Base-by-base conservation (phyloP, 30 jellyfish, hydroid and myxozoan genomes). In the Mastigias papua region DNA sequence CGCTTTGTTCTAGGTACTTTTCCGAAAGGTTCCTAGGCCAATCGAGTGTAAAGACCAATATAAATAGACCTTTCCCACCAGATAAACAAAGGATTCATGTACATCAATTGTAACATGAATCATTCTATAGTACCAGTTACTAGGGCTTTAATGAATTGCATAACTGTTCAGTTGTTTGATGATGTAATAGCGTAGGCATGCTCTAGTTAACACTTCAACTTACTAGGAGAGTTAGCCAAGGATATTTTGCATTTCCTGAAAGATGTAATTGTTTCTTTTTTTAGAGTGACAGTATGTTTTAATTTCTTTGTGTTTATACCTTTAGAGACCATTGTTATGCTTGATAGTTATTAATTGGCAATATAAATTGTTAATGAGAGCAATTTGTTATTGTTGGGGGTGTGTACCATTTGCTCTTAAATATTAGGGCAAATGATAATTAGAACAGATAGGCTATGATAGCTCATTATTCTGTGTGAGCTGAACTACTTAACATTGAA, bases 161-260 rank as follows among this genome's bases (percentile, higher is more conserved):
- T 6, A 21, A 54, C 3, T 25, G 2, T 19, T 10, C 17, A 2
- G 27, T 54, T 21, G 2, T 54, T 54, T 54, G 27, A 54, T 54
- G 67, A 54, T 19, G 25, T 25, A 54, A 54, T 11, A 54, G 7
- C 17, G 3, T 11, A 54, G 67, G 67, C 67, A 21, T 19, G 67
- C 27, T 16, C 27, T 25, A 54, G 7, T 54, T 54, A 16, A 54
- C 9, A 54, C 7, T 25, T 10, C 67, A 54, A 54, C 9, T 54
- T 54, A 54, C 7, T 19, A 11, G 67, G 2, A 5, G 17, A 26
- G 13, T n/a, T 63, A 20, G 0, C 74, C 5, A 27, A 63, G 35
- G 42, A 63, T 63, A 63, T 63, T 27, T 63, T 20, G 26, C 42
- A 63, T 63, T 63, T 63, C 74, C 74, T n/a, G 74, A 22, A 11